phyloP scores from a whole-genome alignment of 1,140 invertebrate genomes.

The Drosophila kohkoa region DNA sequence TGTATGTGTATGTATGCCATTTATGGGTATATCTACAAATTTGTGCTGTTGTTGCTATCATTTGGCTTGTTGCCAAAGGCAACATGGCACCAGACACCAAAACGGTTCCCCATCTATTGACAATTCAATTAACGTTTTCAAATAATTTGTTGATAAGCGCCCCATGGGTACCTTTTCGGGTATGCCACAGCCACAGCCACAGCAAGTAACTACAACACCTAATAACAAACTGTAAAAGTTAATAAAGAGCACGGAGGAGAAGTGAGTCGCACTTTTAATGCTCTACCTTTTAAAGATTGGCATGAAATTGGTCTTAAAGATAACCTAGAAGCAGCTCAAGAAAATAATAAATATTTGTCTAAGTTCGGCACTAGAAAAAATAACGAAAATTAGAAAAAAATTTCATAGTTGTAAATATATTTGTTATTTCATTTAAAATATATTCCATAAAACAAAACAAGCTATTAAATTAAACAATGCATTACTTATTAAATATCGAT shows the following conservation, averaged over 20 bases:
- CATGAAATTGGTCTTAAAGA: neutral
- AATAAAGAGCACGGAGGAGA: conserved; percentile 28
- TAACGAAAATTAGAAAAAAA: neutral
- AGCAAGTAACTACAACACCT: conserved; percentile 37
- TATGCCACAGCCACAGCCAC: conserved; percentile 27
- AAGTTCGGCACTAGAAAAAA: neutral
- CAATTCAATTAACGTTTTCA: conserved; percentile 82
- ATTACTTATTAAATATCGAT: no score
- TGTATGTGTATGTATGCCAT: conserved; percentile 14
- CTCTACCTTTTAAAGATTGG: neutral
- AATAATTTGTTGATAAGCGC: conserved; percentile 75
- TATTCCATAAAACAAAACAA: no score
- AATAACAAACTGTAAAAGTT: conserved; percentile 57
- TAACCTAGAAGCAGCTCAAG: no score
- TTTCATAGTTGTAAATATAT: no score
- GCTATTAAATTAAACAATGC: no score
- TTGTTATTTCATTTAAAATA: no score
- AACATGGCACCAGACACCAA: conserved; percentile 49
- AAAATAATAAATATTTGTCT: no score
- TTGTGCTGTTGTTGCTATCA: conserved; percentile 54
- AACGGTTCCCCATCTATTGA: conserved; percentile 69
- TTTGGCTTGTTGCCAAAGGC: conserved; percentile 50
- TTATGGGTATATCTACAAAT: conserved; percentile 53
- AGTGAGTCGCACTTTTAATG: neutral
- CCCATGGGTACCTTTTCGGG: conserved; percentile 34